Evolutionary conservation across 2,797 vertebrate genomes (phyloP), one percentile per base, ranked within the genome.

Genomic region (Syndactyla subalaris): DNA sequence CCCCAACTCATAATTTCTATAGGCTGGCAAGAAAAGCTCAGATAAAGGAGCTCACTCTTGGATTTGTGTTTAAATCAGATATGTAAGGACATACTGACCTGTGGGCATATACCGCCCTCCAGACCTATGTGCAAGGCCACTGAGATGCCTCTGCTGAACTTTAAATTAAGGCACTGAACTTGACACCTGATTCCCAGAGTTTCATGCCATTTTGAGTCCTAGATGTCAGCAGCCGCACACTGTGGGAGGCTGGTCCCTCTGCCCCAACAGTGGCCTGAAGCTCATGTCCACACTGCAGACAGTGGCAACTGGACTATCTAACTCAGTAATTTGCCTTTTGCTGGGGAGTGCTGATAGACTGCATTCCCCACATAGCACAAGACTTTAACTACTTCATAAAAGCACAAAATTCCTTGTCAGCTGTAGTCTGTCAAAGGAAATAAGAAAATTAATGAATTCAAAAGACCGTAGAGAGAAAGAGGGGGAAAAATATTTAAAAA

Each of bases 321-420:
- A 79, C 86, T 91, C 72, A 61, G 51, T 46, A 55, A 23, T 61
- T 58, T 62, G 55, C 23, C 73, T 95, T 91, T 68, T 58, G 39
- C 77, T 74, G 55, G 41, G 43, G 80, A 72, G 23, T 70, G 45
- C 41, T 39, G 32, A 70, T 8, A 48, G 38, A 58, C 81, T 92
- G 39, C 79, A 51, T 48, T 93, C 82, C 76, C 58, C 55, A 34
- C 36, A 62, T 63, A 94, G 79, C 77, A 93, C 67, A 68, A 51
- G 55, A 17, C 65, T 95, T 96, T 86, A 92, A 95, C 96, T 92
- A 83, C 89, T 95, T 85, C 91, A 92, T 81, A 92, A 87, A 93
- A 96, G 65, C 58, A 73, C 49, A 51, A 67, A 87, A 89, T 81
- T 75, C 41, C 36, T 92, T 87, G 77, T 83, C 67, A 91, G 88